These are phyloP conservation scores for Paramacrobiotus metropolitanus DNA, from an alignment of 1,140 invertebrate species.

Conservation along the genomic window DNA sequence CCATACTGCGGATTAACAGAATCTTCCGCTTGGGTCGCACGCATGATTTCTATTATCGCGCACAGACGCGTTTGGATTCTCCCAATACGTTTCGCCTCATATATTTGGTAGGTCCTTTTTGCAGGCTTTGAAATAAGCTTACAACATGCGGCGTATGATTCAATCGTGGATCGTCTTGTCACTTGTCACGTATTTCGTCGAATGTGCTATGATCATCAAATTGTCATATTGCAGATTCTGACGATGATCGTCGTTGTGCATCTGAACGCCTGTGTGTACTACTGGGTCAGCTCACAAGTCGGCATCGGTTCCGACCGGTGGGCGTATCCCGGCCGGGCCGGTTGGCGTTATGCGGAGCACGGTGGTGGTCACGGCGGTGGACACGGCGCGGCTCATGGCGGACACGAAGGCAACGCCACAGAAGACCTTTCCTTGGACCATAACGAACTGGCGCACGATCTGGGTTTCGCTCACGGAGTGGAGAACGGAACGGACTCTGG, in stretches of 20 bases:
- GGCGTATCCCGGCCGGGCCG: not conserved
- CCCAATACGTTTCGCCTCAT: not conserved
- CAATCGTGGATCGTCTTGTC: too few relatives aligned
- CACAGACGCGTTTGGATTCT: not conserved
- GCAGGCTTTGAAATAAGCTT: too few relatives aligned
- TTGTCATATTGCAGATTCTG: not conserved
- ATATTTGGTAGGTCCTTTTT: slow-evolving; percentile 2
- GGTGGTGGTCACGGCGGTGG: not conserved
- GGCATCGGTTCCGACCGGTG: not conserved
- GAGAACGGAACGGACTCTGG: too few relatives aligned
- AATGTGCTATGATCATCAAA: too few relatives aligned
- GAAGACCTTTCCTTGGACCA: too few relatives aligned
- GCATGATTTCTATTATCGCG: not conserved
- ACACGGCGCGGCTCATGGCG: not conserved
- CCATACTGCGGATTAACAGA: not conserved
- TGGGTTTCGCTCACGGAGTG: too few relatives aligned
- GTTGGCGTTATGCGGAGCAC: not conserved
- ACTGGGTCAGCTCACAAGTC: not conserved
- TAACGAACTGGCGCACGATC: too few relatives aligned
- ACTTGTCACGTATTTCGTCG: too few relatives aligned
- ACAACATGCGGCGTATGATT: too few relatives aligned
- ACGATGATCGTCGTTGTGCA: not conserved
- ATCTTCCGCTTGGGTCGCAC: not conserved
- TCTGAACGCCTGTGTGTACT: not conserved
- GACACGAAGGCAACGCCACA: not conserved